Conservation (phyloP, 1,140 invertebrate genomes). For the Aphelenchoides besseyi region DNA sequence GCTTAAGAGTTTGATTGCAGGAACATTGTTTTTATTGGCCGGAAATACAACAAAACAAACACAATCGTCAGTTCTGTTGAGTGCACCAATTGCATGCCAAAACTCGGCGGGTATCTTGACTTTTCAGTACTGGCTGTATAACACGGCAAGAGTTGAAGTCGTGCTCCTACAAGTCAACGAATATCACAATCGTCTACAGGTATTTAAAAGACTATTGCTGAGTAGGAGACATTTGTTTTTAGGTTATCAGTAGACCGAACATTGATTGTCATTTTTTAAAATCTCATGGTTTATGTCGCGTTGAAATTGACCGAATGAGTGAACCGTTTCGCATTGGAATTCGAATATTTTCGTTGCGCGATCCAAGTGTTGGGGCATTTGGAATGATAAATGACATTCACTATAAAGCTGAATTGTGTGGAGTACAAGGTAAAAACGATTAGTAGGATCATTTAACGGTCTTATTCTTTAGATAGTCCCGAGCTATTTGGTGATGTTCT, state of each 20-base stretch:
- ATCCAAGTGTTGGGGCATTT: constrained; percentile 44
- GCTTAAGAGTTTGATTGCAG: constrained; percentile 20
- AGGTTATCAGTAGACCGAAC: constrained; percentile 24
- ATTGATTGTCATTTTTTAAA: constrained; percentile 47
- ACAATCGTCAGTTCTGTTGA: constrained; percentile 43
- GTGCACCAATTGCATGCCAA: constrained; percentile 49
- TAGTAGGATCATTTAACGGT: background rate
- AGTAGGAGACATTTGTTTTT: background rate
- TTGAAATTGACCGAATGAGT: constrained; percentile 39
- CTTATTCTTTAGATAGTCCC: constrained; percentile 34
- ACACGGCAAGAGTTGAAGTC: constrained; percentile 45
- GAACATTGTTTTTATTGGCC: constrained; percentile 40
- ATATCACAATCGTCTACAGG: constrained; percentile 41
- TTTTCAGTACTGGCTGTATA: constrained; percentile 52
- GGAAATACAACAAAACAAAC: constrained; percentile 45
- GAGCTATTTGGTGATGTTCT: constrained; percentile 42
- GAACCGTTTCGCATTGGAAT: constrained; percentile 47
- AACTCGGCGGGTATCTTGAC: constrained; percentile 39
- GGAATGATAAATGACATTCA: constrained; percentile 42
- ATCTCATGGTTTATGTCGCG: constrained; percentile 34
- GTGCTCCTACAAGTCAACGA: constrained; percentile 44
- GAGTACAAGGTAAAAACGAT: constrained; percentile 33
- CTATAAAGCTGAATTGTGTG: constrained; percentile 46
- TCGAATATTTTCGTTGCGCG: constrained; percentile 37
- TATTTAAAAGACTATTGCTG: constrained; percentile 23